Evolutionary conservation across 2,888 invertebrate genomes (phyloP), one percentile per base, ranked within the genome.

Genomic region (Drosophila vallismaia): DNA sequence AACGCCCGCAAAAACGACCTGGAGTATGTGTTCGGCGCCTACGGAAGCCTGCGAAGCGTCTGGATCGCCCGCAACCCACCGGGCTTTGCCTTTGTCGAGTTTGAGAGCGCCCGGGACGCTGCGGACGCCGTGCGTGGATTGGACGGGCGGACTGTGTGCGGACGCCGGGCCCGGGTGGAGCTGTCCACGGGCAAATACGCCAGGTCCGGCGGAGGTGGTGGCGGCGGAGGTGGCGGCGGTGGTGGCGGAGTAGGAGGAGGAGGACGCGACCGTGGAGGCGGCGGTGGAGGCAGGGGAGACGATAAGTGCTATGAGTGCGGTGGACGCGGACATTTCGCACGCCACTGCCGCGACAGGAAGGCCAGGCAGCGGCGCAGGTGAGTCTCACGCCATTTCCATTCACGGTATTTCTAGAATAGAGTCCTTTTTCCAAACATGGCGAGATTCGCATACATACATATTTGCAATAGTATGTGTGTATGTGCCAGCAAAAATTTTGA

Each of bases 41-140:
- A 97, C 90, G 98, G 98, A 9, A 96, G 97, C 0, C 92, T 98
- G 82, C 94, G 97, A 86, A 98, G 97, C 92, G 98, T 98, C 48
- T 99, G 98, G 98, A 98, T 99, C n/a, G 98, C 98, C 0, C 94
- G 98, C 79, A 98, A 98, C 91, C 91, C 91, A 9, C 98, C 98
- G 63, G 98, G 98, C 55, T 98, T 98, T 92, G 98, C 97, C 6
- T 98, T 98, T 92, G 97, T 98, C 1, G 97, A 98, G 91, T 98
- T 96, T 91, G 97, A 98, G 92, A 98, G 98, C 92, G 94, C 96
- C 5, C 80, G 92, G 74, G 98, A 98, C 92, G 98, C 98, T 8
- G 97, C 97, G 88, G 97, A 98, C 92, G 97, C 98, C 28, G 97
- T 97, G 69, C 89, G 94, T 46, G 94, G 94, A 9, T 89, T 94